Evolutionary conservation across 2,888 invertebrate genomes (phyloP), one percentile per base, ranked within the genome.

Genomic region (Oscheius sp.): DNA sequence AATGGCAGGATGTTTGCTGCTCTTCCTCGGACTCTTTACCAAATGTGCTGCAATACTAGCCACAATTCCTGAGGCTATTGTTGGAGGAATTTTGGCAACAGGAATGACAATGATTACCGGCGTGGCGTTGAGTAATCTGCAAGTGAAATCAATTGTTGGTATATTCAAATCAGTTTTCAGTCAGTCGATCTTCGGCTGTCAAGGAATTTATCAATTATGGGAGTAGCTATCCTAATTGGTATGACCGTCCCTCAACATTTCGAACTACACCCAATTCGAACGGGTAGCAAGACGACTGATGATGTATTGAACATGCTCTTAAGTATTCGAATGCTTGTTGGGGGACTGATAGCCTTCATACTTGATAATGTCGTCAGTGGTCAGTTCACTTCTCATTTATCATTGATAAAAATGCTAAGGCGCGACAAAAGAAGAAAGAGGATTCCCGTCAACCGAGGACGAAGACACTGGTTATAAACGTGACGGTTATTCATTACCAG

Each of bases 261-360:
- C 57, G 71, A 75, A 49, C 67, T 69, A 24, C 68, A 74, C 33
- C 78, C 75, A 5, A 14, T 74, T 24, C 63, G 68, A 9, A 73
- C 73, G 36, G 74, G 68, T 59, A 44, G 72, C 17, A 36, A 57
- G 3, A 72, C 77, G 14, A 50, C 75, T 28, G 75, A 84, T 45
- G 56, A 75, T 14, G 65, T 74, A n/a, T 38, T 82, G 12, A 73
- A 72, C 63, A 77, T 80, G 57, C 68, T 81, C 30, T 64, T 83
- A 12, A 54, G 57, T 12, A 81, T 80, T 56, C 47, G 70, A 24
- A 81, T 83, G 81, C 72, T 88, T 72, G 86, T 88, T 5, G 88
- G 87, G 1, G 88, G 88, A 1, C 57, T 86, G 1, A 45, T 85
- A 6, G 88, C 87, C 0, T 87, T 88, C 70, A 59, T 88, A 32